Evolutionary conservation across 2,888 invertebrate species (phyloP).

Genomic region (Embidobia sp.): DNA sequence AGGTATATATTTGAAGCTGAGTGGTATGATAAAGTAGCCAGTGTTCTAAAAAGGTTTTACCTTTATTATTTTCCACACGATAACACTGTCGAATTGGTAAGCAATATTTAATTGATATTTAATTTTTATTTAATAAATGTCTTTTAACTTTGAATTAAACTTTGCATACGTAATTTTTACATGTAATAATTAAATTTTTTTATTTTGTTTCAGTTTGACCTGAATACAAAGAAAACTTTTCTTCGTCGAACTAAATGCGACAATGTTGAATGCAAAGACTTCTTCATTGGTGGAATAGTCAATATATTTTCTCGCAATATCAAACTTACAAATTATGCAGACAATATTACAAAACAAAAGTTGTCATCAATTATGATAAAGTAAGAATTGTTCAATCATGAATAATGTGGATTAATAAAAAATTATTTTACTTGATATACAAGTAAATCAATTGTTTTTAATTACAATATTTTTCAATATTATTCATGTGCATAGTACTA

Average conservation of each 20-base stretch:
- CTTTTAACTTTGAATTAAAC: too few relatives aligned
- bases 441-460: too few relatives aligned
- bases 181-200: too few relatives aligned
- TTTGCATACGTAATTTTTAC: too few relatives aligned
- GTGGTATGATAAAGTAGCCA: slow-evolving; percentile 93
- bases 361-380: slow-evolving; percentile 86
- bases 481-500: too few relatives aligned
- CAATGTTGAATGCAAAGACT: slow-evolving; percentile 85
- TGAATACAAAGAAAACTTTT: slow-evolving; percentile 85
- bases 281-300: slow-evolving; percentile 88
- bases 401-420: too few relatives aligned
- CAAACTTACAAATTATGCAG: slow-evolving; percentile 88
- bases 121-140: too few relatives aligned
- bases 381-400: too few relatives aligned
- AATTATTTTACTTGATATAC: too few relatives aligned
- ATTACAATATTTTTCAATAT: too few relatives aligned
- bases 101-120: too few relatives aligned
- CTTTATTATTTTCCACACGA: slow-evolving; percentile 90
- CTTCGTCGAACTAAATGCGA: slow-evolving; percentile 87
- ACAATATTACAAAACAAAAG: slow-evolving; percentile 86
- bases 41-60: slow-evolving; percentile 88
- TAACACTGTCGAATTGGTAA: slow-evolving; percentile 90
- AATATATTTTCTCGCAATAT: slow-evolving; percentile 89
- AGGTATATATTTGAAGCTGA: slow-evolving; percentile 87
- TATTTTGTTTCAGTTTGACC: slow-evolving; percentile 84